Evolutionary conservation across 2,888 invertebrate genomes (phyloP).

Genomic region (Andrena minutula): DNA sequence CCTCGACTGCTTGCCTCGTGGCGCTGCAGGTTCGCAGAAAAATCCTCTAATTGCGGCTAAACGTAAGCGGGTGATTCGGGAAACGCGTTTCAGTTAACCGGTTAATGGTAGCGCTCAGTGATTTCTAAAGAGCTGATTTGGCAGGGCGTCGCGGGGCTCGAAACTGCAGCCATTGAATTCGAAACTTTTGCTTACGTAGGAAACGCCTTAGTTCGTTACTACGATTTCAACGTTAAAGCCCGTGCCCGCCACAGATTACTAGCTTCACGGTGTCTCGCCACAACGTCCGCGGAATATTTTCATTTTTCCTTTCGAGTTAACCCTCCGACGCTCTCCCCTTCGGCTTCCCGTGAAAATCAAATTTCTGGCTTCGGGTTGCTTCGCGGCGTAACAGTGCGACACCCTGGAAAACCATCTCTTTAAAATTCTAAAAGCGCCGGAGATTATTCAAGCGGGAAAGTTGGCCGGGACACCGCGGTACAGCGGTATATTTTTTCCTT

Average conservation of each 20-base stretch:
- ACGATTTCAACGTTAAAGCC: constrained; percentile 10
- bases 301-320: background rate
- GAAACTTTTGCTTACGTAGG: constrained; percentile 35
- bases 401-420: background rate
- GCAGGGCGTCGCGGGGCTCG: constrained; percentile 10
- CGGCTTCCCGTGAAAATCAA: background rate
- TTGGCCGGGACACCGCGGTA: background rate
- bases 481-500: constrained; percentile 16
- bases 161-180: constrained; percentile 38
- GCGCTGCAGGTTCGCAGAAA: constrained; percentile 1
- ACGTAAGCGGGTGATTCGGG: constrained; percentile 7
- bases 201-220: constrained; percentile 33
- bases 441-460: constrained; percentile 16
- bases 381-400: background rate
- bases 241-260: constrained; percentile 3
- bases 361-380: background rate
- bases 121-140: constrained; percentile 50
- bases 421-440: background rate
- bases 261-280: constrained; percentile 13
- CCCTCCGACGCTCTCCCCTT: background rate
- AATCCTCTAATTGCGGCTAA: constrained; percentile 27
- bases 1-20: background rate
- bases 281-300: background rate
- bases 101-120: constrained; percentile 25
- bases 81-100: constrained; percentile 36